Conservation (phyloP, 2,888 invertebrate genomes). For the Timema podura region DNA sequence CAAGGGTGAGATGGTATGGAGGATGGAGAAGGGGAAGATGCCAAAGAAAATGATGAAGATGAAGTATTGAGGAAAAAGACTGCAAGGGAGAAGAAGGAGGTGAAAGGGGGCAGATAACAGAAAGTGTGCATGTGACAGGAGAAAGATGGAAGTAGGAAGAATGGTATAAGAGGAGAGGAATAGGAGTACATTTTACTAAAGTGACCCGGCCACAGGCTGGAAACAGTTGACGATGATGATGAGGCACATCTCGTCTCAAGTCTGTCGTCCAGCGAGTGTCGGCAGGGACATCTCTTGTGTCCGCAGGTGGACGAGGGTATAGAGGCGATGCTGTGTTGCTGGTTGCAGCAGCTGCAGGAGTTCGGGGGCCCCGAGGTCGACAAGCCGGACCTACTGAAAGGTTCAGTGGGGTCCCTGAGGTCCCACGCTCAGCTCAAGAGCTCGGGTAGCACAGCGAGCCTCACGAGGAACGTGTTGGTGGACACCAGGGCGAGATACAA, state of each 20-base stretch:
- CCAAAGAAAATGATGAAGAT: too few species aligned
- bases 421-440: constrained; percentile 35
- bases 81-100: too few species aligned
- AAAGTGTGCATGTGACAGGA: too few species aligned
- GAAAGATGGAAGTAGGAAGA: too few species aligned
- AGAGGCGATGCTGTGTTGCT: constrained; percentile 81
- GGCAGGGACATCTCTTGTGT: not conserved
- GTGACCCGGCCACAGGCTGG: too few species aligned
- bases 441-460: constrained; percentile 37
- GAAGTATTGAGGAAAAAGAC: too few species aligned
- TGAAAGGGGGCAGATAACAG: too few species aligned
- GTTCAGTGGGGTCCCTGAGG: constrained; percentile 63
- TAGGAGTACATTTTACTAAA: too few species aligned
- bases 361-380: constrained; percentile 75
- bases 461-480: constrained; percentile 51
- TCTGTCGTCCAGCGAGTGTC: not conserved
- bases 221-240: too few species aligned
- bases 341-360: constrained; percentile 79
- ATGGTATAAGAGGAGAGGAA: too few species aligned
- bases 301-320: constrained; percentile 72
- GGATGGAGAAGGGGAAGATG: too few species aligned
- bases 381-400: constrained; percentile 78
- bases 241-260: not conserved
- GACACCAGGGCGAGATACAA: constrained; percentile 81
- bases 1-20: too few species aligned